A percentile compares a stretch with the other conserved stretches of the same genome.
These are phyloP conservation scores for Clinocottus analis DNA, from an alignment of 2,113 vertebrate genomes.

Conservation along the genomic window DNA sequence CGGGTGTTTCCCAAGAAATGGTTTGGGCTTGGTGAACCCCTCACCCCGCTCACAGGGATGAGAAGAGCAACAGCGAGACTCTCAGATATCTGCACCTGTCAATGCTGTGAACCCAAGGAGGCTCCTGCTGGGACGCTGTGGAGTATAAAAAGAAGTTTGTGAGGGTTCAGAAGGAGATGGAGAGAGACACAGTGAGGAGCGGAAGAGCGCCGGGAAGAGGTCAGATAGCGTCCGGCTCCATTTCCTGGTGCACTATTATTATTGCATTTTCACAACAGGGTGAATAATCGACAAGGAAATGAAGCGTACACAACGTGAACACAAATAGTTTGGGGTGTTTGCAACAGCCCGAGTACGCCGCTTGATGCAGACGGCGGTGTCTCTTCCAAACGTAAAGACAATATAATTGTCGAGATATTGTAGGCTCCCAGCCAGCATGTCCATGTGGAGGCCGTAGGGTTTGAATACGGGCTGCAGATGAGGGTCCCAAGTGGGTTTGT, in stretches of 20 bases:
- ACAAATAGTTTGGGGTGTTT: neutral
- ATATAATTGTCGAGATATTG: neutral
- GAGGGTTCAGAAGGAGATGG: neutral
- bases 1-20: slow-evolving; percentile 66
- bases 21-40: slow-evolving; percentile 22
- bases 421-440: too few species aligned
- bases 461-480: too few species aligned
- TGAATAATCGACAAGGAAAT: neutral
- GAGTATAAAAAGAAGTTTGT: slow-evolving; percentile 12
- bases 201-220: slow-evolving; percentile 5
- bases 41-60: slow-evolving; percentile 12
- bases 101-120: slow-evolving; percentile 33
- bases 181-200: slow-evolving; percentile 7
- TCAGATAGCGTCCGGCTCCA: slow-evolving; percentile 34
- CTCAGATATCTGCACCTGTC: slow-evolving; percentile 79
- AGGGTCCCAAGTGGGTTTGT: too few species aligned
- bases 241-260: slow-evolving; percentile 37
- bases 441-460: too few species aligned
- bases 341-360: neutral
- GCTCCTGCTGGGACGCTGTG: slow-evolving; percentile 17
- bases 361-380: neutral
- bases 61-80: slow-evolving; percentile 31
- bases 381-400: neutral
- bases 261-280: neutral
- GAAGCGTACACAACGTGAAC: neutral